Base-by-base conservation (phyloP, 2,797 vertebrate species). In the Hyperoplus immaculatus region DNA sequence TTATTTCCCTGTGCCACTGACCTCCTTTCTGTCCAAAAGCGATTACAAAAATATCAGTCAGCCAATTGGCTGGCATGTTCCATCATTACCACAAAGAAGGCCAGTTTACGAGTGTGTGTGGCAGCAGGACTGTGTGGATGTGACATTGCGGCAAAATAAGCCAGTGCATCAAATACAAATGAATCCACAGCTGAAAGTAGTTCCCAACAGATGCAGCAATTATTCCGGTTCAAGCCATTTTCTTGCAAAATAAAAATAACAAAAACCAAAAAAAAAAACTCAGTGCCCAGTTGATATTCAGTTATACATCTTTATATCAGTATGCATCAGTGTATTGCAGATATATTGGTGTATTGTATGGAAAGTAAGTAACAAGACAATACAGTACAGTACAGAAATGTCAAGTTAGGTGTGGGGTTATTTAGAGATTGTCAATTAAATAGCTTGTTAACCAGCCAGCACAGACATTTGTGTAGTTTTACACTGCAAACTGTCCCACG, bases 101-200 rank as follows among this genome's bases (percentile, higher is more conserved):
- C 13, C 11, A 13, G 41, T 61, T 9, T 6, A 67, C 3, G 29
- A 15, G 12, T 57, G 7, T 64, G 29, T 50, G 49, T 5, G 0
- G 36, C 36, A 41, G 36, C 55, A 60, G 46, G 47, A 51, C 47
- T 16, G n/a, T 29, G 45, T 42, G 29, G 29, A 29, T 29, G 8
- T 18, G 18, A 7, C 10, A 18, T 4, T 38, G 50, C 54, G 45
- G 38, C 15, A 45, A 71, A 38, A 29, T 36, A 60, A 60, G 43
- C 2, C 6, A 18, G 55, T 9, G 9, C 38, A 42, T 5, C 47
- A 43, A 50, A 61, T 29, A 11, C 8, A 3, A 42, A 50, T 71
- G 16, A 13, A 61, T 71, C 57, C 46, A 15, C 16, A 18, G 53
- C 6, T 58, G 36, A 63, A 65, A 73, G 41, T 11, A 56, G 29